Evolutionary conservation across 2,888 invertebrate species (phyloP), one percentile per base, ranked within the genome.

Genomic region (Ernsta delagoae): DNA sequence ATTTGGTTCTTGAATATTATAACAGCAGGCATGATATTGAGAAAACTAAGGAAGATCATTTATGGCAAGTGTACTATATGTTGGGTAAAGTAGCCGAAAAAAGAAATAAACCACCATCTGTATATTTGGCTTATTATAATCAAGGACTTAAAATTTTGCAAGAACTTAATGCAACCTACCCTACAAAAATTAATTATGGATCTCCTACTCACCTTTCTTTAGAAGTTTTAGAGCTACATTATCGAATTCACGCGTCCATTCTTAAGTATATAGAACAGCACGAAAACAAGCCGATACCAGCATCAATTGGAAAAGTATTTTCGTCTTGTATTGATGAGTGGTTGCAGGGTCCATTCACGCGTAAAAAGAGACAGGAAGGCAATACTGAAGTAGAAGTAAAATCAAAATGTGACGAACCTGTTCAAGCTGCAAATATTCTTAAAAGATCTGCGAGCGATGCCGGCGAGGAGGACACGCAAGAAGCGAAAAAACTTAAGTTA

Each of bases 61-160:
- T 96, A 70, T 99, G 99, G 99, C 92, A 98, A 45, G 96, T 97
- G 80, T 97, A 98, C 85, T 99, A 98, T 82, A 98, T 99, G 97
- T 92, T 99, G n/a, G 99, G 98, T 0, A 99, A 99, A 94, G 96
- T 98, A 65, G 95, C 97, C 0, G 98, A 99, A 85, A 99, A 99
- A 82, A 95, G 95, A 70, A 96, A 96, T 74, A 95, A 96, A 73
- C 95, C 96, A 69, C 96, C 97, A 0, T 94, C 95, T 11, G 92
- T 95, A 34, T 98, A 96, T 86, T 91, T 98, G 59, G 95, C 96
- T 74, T 96, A 97, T 89, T 99, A 98, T 83, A 91, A 95, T 78
- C 95, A 96, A 95, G 97, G 98, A 4, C 95, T 96, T 12, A 95
- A 96, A 78, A 95, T 96, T 81, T 92, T 98, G 12, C 95, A 96